These are phyloP conservation scores for Clostera curtula DNA, from an alignment of 2,888 invertebrate species.

Conservation along the genomic window DNA sequence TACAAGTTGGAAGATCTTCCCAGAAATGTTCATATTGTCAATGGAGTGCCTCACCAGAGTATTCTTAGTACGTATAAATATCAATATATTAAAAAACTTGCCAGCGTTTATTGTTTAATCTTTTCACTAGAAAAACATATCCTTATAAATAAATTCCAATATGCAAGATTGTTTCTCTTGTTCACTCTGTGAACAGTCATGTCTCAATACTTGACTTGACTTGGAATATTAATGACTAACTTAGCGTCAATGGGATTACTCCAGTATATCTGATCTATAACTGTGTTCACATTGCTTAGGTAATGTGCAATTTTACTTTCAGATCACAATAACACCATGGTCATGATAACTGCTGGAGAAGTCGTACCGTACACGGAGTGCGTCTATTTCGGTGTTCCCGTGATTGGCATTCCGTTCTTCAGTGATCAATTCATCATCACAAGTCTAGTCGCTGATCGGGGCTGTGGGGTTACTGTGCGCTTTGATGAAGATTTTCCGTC, in stretches of 20 bases:
- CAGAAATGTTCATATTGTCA: slow-evolving; percentile 46
- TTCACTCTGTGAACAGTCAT: no score
- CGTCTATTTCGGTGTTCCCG: slow-evolving; percentile 37
- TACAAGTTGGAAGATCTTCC: slow-evolving; percentile 33
- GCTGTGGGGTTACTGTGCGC: slow-evolving; percentile 29
- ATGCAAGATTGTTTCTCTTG: no score
- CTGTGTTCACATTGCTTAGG: no score
- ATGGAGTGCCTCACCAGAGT: slow-evolving; percentile 44
- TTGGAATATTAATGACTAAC: no score
- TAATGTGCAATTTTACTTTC: slow-evolving; percentile 3
- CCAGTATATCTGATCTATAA: no score
- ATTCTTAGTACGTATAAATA: slow-evolving; percentile 35
- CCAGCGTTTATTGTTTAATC: no score
- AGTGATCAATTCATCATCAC: slow-evolving; percentile 37
- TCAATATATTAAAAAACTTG: neutral
- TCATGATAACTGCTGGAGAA: slow-evolving; percentile 37
- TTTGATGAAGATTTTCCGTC: slow-evolving; percentile 25
- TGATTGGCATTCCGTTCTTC: slow-evolving; percentile 34
- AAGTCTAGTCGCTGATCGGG: slow-evolving; percentile 22
- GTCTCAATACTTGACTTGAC: no score
- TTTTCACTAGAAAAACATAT: no score
- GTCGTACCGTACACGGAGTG: slow-evolving; percentile 35
- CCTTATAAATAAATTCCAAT: no score
- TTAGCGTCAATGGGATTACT: no score
- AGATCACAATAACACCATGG: slow-evolving; percentile 39